Conservation (phyloP, 2,113 vertebrate genomes). For the Mustela lutreola region DNA sequence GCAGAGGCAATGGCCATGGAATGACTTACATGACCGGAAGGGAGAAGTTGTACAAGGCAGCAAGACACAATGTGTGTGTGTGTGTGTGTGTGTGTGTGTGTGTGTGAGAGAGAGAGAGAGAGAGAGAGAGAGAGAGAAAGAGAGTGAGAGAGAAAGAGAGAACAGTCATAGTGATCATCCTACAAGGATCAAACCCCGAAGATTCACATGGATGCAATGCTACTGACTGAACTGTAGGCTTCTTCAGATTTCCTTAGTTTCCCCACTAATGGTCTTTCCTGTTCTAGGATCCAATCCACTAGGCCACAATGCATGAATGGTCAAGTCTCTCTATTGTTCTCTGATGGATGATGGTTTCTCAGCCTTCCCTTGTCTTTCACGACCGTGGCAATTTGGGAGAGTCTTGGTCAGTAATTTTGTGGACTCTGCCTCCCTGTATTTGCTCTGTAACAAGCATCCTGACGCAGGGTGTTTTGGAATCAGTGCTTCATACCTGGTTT, state of each 20-base stretch:
- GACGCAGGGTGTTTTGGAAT: not conserved
- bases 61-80: not conserved
- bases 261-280: not conserved
- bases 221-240: not conserved
- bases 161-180: not conserved
- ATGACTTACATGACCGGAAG: not conserved
- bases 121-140: not conserved
- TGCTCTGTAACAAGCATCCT: not conserved
- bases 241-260: not conserved
- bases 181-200: not conserved
- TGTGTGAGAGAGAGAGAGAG: not conserved
- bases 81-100: no score
- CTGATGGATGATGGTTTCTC: not conserved
- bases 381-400: not conserved
- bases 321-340: not conserved
- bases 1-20: not conserved
- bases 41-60: not conserved
- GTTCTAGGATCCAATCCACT: not conserved
- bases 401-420: not conserved
- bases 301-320: not conserved
- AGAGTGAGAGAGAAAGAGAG: not conserved
- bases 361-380: not conserved
- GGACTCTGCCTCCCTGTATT: not conserved
- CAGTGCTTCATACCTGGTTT: not conserved
- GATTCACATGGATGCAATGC: not conserved